Base-by-base conservation (phyloP, 1,140 invertebrate genomes). In the Pseudobourletiella spinata region DNA sequence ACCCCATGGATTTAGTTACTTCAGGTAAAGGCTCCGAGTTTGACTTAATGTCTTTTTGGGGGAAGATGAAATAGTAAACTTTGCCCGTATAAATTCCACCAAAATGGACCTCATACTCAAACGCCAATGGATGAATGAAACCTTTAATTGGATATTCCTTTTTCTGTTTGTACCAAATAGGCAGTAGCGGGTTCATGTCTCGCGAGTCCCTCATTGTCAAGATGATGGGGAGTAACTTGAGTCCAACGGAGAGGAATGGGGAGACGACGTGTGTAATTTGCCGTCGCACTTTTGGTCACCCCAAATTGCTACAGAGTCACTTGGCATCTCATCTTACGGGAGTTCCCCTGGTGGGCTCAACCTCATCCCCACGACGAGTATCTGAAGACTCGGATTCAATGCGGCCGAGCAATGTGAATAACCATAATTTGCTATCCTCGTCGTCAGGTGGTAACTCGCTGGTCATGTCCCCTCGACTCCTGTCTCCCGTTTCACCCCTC, bases 201-300 rank as follows among this genome's bases (percentile, higher is more conserved):
- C 20, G 39, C 22, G 54, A 25, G 3, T 61, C 29, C n/a, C 59
- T 54, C 35, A 22, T 50, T 22, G 42, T 24, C 54, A 50, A 43
- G 29, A 22, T 32, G 30, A 63, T 42, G 20, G 24, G 24, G 26
- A 43, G 25, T n/a, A 43, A 50, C 29, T 32, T 42, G 61, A 63
- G 54, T 57, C 55, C 43, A 28, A 50, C 14, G 43, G 26, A n/a
- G 32, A 42, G 59, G 29, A 20, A 50, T n/a, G 1, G 35, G 30
- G 32, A 50, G 30, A 26, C 51, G 25, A 60, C 51, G 11, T 68
- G 66, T 42, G 63, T 68, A n/a, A 68, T 68, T 39, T 68, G 66
- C 57, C 66, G 66, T 24, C 42, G 61, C 26, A 62, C 22, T 25
- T 68, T 68, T 22, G 39, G 26, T 29, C 55, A 68, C 24, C 50